phyloP scores from a whole-genome alignment of 2,113 vertebrate genomes.

The Tenebrosternarchus preto region DNA sequence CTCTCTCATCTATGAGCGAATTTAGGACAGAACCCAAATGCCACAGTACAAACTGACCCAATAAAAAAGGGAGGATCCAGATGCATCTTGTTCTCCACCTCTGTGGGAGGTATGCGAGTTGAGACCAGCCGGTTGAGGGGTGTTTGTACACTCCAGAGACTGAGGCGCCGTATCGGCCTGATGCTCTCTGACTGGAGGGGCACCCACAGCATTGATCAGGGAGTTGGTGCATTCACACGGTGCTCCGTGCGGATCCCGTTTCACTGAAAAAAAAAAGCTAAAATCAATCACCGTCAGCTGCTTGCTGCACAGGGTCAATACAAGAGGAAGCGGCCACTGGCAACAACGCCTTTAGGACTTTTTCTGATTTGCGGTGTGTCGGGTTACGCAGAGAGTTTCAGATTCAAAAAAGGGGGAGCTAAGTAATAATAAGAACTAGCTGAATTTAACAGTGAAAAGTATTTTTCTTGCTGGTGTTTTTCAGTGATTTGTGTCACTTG shows the following conservation, averaged over 20 bases:
- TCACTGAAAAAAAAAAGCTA: slow-evolving; percentile 53
- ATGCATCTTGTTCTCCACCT: background rate
- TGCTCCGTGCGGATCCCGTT: slow-evolving; percentile 45
- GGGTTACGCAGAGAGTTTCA: background rate
- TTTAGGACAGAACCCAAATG: slow-evolving; percentile 5
- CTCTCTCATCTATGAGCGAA: background rate
- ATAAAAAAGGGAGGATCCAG: background rate
- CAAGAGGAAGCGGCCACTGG: slow-evolving; percentile 35
- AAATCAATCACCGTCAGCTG: slow-evolving; percentile 60
- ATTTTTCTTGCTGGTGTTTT: no score
- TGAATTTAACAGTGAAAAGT: no score
- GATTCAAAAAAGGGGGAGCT: background rate
- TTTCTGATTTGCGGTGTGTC: slow-evolving; percentile 1
- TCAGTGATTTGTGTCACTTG: no score
- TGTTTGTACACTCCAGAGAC: slow-evolving; percentile 46
- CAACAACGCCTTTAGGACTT: slow-evolving; percentile 40
- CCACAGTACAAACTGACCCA: background rate
- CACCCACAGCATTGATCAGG: slow-evolving; percentile 53
- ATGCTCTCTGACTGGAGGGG: slow-evolving; percentile 52
- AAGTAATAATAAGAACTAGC: background rate
- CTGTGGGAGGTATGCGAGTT: slow-evolving; percentile 33
- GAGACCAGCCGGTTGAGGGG: slow-evolving; percentile 9
- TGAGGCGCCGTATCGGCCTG: slow-evolving; percentile 48
- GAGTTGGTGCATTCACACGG: slow-evolving; percentile 40
- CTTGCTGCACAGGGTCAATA: slow-evolving; percentile 55